Percentiles rank a stretch among this genome's conserved stretches.
Conservation (phyloP, 2,797 vertebrate genomes). For the Hemitrygon akajei region DNA sequence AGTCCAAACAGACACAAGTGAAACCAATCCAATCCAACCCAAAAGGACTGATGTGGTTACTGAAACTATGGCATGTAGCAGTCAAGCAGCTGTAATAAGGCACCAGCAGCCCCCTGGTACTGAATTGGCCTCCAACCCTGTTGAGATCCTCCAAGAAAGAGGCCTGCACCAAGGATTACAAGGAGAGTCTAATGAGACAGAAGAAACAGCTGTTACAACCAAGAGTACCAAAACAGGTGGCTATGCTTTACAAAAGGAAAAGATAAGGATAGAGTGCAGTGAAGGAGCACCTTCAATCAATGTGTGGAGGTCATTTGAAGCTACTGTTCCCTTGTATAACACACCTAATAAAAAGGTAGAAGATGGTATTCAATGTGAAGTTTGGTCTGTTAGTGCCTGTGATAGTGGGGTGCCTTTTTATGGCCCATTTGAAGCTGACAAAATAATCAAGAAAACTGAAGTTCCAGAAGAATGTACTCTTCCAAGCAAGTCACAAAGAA, state of each 20-base stretch:
- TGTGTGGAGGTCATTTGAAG: conserved; percentile 57
- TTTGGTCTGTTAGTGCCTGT: conserved; percentile 23
- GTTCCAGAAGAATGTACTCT: not conserved
- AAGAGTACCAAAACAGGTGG: conserved; percentile 41
- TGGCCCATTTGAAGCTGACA: not conserved
- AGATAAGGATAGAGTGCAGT: conserved; percentile 54
- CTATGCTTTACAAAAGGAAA: conserved; percentile 54
- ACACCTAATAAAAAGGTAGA: conserved; percentile 45
- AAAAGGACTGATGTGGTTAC: not conserved
- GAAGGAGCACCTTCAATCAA: conserved; percentile 53
- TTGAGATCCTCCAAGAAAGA: not conserved
- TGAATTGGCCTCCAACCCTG: not conserved
- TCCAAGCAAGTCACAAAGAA: not conserved
- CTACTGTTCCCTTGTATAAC: conserved; percentile 52
- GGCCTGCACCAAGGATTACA: not conserved
- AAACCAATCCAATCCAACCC: conserved; percentile 36
- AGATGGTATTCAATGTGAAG: not conserved
- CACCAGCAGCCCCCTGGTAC: not conserved
- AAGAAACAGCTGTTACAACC: not conserved
- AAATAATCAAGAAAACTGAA: not conserved
- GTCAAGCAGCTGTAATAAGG: not conserved
- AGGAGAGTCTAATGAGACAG: not conserved
- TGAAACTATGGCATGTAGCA: not conserved
- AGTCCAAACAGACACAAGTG: conserved; percentile 52
- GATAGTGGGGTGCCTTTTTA: conserved; percentile 19